A percentile compares a stretch with the other conserved stretches of the same genome.
Evolutionary conservation across 2,113 vertebrate genomes (phyloP).

Genomic region (Stercorarius parasiticus): DNA sequence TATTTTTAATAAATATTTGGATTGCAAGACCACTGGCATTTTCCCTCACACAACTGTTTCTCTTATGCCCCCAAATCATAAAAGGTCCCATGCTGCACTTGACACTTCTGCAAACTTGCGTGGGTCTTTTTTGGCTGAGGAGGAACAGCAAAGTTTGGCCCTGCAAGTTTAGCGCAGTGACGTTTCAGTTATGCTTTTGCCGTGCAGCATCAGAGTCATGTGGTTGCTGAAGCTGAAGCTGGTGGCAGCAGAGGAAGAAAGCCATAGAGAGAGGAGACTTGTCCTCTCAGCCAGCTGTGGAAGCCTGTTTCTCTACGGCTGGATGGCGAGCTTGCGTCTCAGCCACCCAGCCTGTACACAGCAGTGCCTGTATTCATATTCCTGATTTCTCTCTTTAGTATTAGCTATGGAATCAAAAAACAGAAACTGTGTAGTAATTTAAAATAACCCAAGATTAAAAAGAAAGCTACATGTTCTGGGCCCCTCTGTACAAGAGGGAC

Average conservation of each 20-base stretch:
- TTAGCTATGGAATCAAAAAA: not conserved
- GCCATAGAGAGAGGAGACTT: not conserved
- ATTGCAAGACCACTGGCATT: not conserved
- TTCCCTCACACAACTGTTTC: not conserved
- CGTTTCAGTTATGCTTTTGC: not conserved
- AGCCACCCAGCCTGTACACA: not conserved
- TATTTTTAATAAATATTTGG: not conserved
- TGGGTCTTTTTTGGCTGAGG: not conserved
- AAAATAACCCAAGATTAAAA: not conserved
- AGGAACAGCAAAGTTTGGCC: not conserved
- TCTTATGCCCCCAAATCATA: not conserved
- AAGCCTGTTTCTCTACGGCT: not conserved
- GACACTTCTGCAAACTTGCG: too few species aligned
- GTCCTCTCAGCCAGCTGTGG: not conserved
- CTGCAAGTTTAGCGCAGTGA: not conserved
- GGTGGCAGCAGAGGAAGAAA: not conserved
- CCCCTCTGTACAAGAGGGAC: too few species aligned
- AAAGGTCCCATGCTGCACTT: not conserved
- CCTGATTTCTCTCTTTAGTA: not conserved
- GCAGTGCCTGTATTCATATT: not conserved
- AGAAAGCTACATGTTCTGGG: rapidly evolving
- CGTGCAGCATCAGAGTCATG: not conserved
- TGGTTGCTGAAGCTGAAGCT: not conserved
- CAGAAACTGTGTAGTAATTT: not conserved
- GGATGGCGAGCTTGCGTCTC: not conserved